A percentile compares a stretch with the other conserved stretches of the same genome.
Conservation (phyloP, 2,113 vertebrate genomes). For the Myxocyprinus asiaticus region DNA sequence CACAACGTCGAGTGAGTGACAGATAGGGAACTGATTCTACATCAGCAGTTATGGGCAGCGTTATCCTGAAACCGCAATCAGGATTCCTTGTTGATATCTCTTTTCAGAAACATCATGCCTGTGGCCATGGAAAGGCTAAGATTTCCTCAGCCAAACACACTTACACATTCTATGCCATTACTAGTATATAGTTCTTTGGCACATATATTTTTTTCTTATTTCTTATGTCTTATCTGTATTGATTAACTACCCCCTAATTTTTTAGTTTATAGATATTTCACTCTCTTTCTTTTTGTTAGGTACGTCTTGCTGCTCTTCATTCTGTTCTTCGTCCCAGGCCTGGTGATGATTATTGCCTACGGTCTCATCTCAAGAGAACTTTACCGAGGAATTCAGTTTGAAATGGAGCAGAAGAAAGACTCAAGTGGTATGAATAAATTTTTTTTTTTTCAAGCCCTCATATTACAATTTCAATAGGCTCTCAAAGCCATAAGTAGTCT, state of each 20-base stretch:
- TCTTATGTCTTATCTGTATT: constrained; percentile 13
- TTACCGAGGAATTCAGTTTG: constrained; percentile 78
- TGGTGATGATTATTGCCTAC: constrained; percentile 79
- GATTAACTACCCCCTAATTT: background rate
- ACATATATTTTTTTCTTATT: constrained; percentile 2
- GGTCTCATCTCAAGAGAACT: constrained; percentile 81
- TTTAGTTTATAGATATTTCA: constrained; percentile 14
- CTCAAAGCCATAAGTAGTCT: background rate
- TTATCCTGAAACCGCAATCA: too few species aligned
- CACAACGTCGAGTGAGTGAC: too few species aligned
- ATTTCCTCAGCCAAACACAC: too few species aligned
- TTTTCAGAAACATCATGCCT: too few species aligned
- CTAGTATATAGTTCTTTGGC: background rate
- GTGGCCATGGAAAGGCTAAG: too few species aligned
- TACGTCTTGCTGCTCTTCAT: constrained; percentile 75
- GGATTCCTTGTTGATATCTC: too few species aligned
- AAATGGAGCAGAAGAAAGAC: constrained; percentile 70
- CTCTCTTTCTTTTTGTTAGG: constrained; percentile 60
- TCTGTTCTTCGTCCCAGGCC: constrained; percentile 78
- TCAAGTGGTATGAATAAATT: constrained; percentile 63
- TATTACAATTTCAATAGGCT: background rate
- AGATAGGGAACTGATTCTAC: too few species aligned
- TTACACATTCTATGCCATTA: too few species aligned
- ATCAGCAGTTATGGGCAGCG: too few species aligned
- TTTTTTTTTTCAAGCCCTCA: background rate